These are phyloP conservation scores for Crambe crambe DNA, from an alignment of 37 sponge, comb jelly and placozoan species.

Conservation along the genomic window DNA sequence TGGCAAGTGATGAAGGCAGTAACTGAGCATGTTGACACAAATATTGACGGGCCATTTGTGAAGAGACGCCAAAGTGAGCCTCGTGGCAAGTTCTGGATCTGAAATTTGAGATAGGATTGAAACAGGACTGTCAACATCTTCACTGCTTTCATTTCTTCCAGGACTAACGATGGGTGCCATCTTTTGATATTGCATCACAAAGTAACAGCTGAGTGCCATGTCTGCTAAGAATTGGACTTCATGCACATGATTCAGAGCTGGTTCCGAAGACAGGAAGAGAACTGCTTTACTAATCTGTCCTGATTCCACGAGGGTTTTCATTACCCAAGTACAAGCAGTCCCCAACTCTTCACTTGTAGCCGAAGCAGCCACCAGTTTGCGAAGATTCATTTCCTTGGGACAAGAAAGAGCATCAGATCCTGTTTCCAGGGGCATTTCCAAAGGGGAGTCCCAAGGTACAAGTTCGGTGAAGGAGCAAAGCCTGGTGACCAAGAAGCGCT, in stretches of 20 bases:
- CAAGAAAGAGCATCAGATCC: background rate
- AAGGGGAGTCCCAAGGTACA: conserved; percentile 22
- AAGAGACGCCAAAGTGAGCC: conserved; percentile 49
- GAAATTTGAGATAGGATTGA: conserved; percentile 45
- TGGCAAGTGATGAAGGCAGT: conserved; percentile 47
- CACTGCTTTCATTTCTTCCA: background rate
- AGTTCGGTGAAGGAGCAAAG: conserved; percentile 27
- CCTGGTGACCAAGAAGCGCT: conserved; percentile 25
- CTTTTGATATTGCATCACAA: conserved; percentile 25
- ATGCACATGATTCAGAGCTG: conserved; percentile 1
- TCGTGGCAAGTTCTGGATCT: conserved; percentile 39
- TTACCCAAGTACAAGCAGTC: conserved; percentile 31
- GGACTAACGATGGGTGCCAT: background rate
- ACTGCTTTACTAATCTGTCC: conserved; percentile 24
- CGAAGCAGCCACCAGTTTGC: conserved; percentile 34
- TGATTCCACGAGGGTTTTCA: conserved; percentile 22
- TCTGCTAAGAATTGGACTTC: conserved; percentile 15
- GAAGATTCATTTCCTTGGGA: background rate
- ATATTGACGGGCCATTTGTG: conserved; percentile 52
- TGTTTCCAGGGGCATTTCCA: background rate
- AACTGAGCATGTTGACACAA: conserved; percentile 47
- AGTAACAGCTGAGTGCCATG: conserved; percentile 15
- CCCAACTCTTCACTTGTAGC: conserved; percentile 17
- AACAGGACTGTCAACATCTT: conserved; percentile 1
- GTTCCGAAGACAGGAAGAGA: conserved; percentile 33